Evolutionary conservation across 1,140 invertebrate species (phyloP).

Genomic region (Tribolium madens): DNA sequence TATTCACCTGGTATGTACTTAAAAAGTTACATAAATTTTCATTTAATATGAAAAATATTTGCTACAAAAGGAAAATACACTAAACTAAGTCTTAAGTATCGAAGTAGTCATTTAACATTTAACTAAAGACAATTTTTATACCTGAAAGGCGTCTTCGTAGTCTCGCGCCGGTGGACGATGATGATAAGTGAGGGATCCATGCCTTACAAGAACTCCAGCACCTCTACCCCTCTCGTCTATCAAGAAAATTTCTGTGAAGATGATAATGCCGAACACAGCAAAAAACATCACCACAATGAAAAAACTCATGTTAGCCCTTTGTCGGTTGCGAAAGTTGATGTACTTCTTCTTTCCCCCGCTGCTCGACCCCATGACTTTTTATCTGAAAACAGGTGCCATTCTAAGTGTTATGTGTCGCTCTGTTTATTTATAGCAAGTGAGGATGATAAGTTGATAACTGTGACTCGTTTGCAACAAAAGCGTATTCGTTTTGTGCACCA

Average conservation of each 20-base stretch:
- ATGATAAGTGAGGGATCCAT: constrained; percentile 64
- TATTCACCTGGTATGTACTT: too few relatives aligned
- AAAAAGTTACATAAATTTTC: too few relatives aligned
- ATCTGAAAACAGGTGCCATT: constrained; percentile 50
- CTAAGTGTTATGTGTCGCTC: background rate
- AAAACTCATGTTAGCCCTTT: constrained; percentile 87
- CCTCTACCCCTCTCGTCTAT: constrained; percentile 74
- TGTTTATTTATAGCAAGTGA: background rate
- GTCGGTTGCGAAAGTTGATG: constrained; percentile 69
- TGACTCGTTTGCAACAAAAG: background rate
- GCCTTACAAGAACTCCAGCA: constrained; percentile 66
- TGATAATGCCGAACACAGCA: constrained; percentile 86
- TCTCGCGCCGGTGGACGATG: constrained; percentile 58
- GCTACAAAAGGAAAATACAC: too few relatives aligned
- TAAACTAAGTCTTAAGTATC: too few relatives aligned
- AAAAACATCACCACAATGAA: constrained; percentile 91
- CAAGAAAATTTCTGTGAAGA: constrained; percentile 84
- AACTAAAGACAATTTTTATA: constrained; percentile 46
- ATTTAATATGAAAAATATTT: too few relatives aligned
- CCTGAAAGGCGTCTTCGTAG: constrained; percentile 63
- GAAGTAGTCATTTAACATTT: too few relatives aligned
- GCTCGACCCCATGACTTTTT: constrained; percentile 56
- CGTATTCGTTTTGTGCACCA: background rate
- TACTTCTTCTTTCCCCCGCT: constrained; percentile 61
- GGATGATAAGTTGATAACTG: background rate